Base-by-base conservation (phyloP, 2,797 vertebrate genomes). In the Onychomys leucogaster region DNA sequence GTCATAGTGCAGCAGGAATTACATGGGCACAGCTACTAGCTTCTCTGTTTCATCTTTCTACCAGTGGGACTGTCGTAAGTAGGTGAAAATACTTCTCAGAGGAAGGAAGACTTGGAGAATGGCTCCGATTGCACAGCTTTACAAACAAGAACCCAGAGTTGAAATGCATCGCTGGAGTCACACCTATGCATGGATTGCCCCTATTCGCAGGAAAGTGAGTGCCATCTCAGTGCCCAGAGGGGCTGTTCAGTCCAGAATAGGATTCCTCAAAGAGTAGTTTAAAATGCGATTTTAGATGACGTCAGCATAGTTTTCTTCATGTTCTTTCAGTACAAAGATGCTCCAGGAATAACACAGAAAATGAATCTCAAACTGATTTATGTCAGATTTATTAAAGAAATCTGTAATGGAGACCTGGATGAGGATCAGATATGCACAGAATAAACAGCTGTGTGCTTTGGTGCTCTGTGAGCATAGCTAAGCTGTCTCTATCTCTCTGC, bases 251-350 rank as follows among this genome's bases (percentile, higher is more conserved):
- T 77, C 16, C 23, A 86, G n/a, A 84, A 84, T 75, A 73, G 34
- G 73, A 92, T 63, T 92, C 27, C n/a, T 96, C 61, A 93, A 87
- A 95, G 37, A 77, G 67, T 34, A 67, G 92, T 84, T 88, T 17
- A 16, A 96, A 89, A 95, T 85, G 41, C 11, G 27, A 77, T 83
- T 95, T 80, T 75, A 69, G 75, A 65, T 78, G 83, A 92, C 61
- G 89, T 71, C 9, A 34, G 43, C 73, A 63, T 29, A 77, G 6
- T 81, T 87, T 86, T 65, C 34, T 86, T 81, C 63, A 46, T 69
- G 37, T 12, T 80, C 3, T 77, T 91, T 94, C 93, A 57, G 9
- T 46, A 55, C 86, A 90, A 94, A 46, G 10, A 57, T 90, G 46
- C 34, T n/a, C 17, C 61, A 93, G 46, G 61, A 94, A 90, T 77